Percentiles rank a stretch among this genome's conserved stretches.
These are phyloP conservation scores for Zaprionus davidi DNA, from an alignment of 1,140 invertebrate species.

Conservation along the genomic window DNA sequence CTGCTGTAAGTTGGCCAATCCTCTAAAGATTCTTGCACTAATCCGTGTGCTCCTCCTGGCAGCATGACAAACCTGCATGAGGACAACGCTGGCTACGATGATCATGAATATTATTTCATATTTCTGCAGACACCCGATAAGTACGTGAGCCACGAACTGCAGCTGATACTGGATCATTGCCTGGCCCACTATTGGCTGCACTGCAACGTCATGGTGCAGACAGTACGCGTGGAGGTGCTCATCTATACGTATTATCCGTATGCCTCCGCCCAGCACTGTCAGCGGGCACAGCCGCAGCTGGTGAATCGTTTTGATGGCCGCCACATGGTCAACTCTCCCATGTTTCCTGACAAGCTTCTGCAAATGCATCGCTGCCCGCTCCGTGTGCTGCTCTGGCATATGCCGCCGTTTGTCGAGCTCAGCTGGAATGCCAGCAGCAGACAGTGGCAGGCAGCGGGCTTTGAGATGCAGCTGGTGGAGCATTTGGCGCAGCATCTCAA, in stretches of 20 bases:
- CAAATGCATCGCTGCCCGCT: conserved; percentile 66
- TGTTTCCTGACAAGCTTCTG: conserved; percentile 68
- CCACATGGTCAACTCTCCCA: conserved; percentile 27
- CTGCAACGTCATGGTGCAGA: conserved; percentile 77
- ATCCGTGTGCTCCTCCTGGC: not conserved
- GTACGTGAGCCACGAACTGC: conserved; percentile 30
- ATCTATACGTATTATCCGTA: conserved; percentile 74
- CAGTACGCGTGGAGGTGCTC: conserved; percentile 58
- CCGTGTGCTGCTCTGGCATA: conserved; percentile 56
- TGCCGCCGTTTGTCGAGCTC: conserved; percentile 64
- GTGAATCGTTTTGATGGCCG: conserved; percentile 66
- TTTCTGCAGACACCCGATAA: conserved; percentile 65
- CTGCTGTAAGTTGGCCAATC: conserved; percentile 43
- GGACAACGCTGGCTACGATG: conserved; percentile 52
- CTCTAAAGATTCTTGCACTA: not conserved
- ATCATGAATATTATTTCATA: conserved; percentile 75
- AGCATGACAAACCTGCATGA: conserved; percentile 54
- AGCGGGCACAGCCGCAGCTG: conserved; percentile 36
- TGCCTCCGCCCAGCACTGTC: conserved; percentile 38
- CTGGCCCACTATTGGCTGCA: conserved; percentile 67
- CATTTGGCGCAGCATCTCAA: conserved; percentile 55
- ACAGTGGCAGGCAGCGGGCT: conserved; percentile 31
- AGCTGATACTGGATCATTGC: conserved; percentile 64
- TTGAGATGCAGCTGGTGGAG: conserved; percentile 63
- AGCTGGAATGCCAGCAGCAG: not conserved